Evolutionary conservation across 2,113 vertebrate genomes (phyloP).

Genomic region (Silurus asotus): DNA sequence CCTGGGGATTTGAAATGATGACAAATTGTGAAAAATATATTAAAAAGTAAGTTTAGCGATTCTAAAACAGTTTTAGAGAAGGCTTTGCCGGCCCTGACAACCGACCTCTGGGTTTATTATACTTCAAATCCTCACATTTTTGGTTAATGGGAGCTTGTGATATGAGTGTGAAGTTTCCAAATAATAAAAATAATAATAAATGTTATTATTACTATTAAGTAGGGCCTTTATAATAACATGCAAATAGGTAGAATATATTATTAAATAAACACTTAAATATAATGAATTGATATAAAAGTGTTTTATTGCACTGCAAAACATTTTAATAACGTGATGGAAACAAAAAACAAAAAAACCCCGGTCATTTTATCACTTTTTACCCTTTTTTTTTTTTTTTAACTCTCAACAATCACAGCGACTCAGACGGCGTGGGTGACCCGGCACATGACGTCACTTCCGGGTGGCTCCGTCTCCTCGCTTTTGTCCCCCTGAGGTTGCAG

Average conservation of each 20-base stretch:
- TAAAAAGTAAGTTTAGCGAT: too few species aligned
- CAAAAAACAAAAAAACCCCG: too few species aligned
- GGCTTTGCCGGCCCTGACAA: too few species aligned
- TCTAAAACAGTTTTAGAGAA: too few species aligned
- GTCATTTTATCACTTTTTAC: not conserved
- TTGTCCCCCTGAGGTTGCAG: not conserved
- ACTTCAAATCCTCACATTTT: not conserved
- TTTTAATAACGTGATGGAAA: not conserved
- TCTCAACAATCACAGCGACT: too few species aligned
- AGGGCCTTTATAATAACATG: too few species aligned
- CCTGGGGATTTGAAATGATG: too few species aligned
- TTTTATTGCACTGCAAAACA: not conserved
- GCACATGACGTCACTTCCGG: not conserved
- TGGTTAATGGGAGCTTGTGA: not conserved
- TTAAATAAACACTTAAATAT: not conserved
- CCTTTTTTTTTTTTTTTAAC: not conserved
- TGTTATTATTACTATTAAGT: too few species aligned
- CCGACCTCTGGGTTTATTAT: too few species aligned
- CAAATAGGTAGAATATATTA: too few species aligned
- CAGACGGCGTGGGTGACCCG: not conserved
- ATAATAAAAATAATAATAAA: too few species aligned
- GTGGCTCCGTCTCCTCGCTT: not conserved
- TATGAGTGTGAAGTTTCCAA: not conserved
- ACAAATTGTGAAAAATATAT: too few species aligned
- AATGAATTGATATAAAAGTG: not conserved